phyloP scores from a whole-genome alignment of 2,888 invertebrate genomes.

The Dilophus febrilis region DNA sequence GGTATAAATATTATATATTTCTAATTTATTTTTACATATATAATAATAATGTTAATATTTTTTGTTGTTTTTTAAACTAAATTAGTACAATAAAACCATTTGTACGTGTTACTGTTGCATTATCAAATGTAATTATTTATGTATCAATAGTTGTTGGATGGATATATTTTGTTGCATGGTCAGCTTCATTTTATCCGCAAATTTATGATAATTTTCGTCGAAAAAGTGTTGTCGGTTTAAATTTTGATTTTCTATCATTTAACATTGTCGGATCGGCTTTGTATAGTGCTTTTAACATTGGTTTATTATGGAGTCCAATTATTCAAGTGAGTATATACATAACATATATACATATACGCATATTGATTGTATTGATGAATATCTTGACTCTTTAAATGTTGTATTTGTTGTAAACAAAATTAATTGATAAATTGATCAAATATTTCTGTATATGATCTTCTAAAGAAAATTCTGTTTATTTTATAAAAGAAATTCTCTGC shows the following conservation, averaged over 20 bases:
- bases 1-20: conserved; percentile 1
- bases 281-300: conserved; percentile 84
- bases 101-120: conserved; percentile 59
- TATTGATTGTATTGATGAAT: no score
- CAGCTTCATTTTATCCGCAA: conserved; percentile 96
- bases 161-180: conserved; percentile 97
- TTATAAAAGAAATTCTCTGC: no score
- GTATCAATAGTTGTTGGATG: conserved; percentile 83
- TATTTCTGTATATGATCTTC: no score
- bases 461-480: no score
- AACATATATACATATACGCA: no score
- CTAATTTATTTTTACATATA: conserved; percentile 4
- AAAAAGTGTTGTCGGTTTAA: conserved; percentile 90
- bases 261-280: conserved; percentile 87
- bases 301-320: conserved; percentile 63
- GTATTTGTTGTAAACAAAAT: no score
- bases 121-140: conserved; percentile 46
- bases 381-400: no score
- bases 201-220: conserved; percentile 77
- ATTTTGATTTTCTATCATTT: conserved; percentile 83
- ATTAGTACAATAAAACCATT: conserved; percentile 51
- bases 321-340: conserved; percentile 51
- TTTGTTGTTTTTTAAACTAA: conserved; percentile 21
- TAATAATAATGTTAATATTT: background rate
- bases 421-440: no score